These are phyloP conservation scores for Hypotaenidia philippensis DNA, from an alignment of 2,797 vertebrate species.

Conservation along the genomic window DNA sequence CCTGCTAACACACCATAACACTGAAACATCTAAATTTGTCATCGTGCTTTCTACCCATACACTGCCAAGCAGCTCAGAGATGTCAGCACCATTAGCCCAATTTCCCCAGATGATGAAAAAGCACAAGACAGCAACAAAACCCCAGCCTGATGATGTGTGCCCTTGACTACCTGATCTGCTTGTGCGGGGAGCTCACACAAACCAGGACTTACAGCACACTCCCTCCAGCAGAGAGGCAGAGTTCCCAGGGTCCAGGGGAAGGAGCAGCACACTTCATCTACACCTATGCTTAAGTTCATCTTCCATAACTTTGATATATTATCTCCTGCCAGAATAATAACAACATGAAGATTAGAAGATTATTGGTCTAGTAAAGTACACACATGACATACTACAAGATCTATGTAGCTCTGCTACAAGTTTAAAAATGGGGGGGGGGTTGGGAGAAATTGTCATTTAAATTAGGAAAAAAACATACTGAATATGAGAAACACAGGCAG, in stretches of 20 bases:
- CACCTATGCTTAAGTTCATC: neutral
- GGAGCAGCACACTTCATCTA: neutral
- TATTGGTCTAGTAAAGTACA: neutral
- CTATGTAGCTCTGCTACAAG: neutral
- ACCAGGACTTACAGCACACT: accelerated
- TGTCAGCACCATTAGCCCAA: neutral
- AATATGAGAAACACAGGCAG: neutral
- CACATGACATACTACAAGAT: neutral
- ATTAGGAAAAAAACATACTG: neutral
- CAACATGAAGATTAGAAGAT: neutral
- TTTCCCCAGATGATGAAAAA: neutral
- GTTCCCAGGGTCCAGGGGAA: neutral
- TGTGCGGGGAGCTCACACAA: neutral
- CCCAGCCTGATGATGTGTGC: neutral
- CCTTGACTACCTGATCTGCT: neutral
- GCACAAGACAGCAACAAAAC: neutral
- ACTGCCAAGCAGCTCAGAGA: neutral
- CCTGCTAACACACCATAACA: neutral
- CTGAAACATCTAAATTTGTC: neutral
- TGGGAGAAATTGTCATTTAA: neutral
- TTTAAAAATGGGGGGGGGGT: neutral
- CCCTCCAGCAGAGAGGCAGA: neutral
- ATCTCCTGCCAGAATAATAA: neutral
- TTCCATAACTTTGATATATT: neutral
- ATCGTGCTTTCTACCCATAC: neutral